Conservation (phyloP, 2,113 vertebrate species). For the Micronisus gabar region DNA sequence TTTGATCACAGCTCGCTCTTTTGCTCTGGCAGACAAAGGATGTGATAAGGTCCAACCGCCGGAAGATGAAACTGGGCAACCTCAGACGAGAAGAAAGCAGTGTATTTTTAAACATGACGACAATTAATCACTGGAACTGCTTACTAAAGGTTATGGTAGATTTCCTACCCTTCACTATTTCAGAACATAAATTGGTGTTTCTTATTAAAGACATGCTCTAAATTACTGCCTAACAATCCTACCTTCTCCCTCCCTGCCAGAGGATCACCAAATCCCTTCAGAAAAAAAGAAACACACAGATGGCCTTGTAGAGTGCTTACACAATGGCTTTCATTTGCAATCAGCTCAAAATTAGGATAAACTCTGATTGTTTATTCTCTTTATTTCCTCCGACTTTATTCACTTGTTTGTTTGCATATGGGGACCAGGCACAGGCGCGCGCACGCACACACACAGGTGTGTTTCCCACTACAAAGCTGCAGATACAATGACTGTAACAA, state of each 20-base stretch:
- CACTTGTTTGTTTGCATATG: neutral
- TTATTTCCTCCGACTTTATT: neutral
- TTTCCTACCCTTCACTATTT: neutral
- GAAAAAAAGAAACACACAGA: neutral
- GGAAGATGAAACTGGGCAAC: neutral
- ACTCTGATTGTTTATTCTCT: conserved; percentile 19
- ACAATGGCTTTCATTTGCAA: neutral
- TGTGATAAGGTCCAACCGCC: neutral
- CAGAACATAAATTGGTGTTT: neutral
- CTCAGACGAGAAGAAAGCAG: neutral
- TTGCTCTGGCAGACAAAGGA: neutral
- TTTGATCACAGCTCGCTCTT: neutral
- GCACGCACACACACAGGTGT: rapidly evolving
- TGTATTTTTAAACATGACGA: neutral
- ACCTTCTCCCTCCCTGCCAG: neutral
- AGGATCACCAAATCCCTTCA: neutral
- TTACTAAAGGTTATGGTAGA: neutral
- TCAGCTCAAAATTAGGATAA: neutral
- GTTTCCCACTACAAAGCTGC: neutral
- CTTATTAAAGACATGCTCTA: neutral
- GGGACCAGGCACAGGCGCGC: rapidly evolving
- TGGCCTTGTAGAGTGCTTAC: neutral
- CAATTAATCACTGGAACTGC: neutral
- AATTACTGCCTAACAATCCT: neutral
- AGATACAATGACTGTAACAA: neutral